Evolutionary conservation across 1,140 invertebrate species (phyloP), one percentile per base, ranked within the genome.

Genomic region (Tetramorium alpestre): DNA sequence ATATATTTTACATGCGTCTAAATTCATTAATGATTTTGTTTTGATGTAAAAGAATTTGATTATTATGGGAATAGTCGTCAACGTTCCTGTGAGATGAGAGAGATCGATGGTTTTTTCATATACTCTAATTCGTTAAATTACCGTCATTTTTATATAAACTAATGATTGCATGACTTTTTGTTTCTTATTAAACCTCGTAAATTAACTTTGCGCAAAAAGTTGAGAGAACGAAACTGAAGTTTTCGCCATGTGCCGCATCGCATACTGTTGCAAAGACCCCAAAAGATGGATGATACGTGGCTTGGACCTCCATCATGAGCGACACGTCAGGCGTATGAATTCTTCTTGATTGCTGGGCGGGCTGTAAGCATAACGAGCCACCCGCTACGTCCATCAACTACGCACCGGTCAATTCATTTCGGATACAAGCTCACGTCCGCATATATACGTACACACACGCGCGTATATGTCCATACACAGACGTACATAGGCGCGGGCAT

Each of bases 311-410:
- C 94, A 94, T 95, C 94, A 95, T 91, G 93, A 95, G 94, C 94
- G 94, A 95, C 94, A 94, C 94, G 94, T 95, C 93, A 93, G 93
- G 90, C 93, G 88, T 93, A 94, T 94, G 94, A 95, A 95, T 95
- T 92, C 90, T 89, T 92, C 90, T 92, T 95, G 94, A 95, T 95
- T 94, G 93, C 93, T 64, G 70, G 86, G 87, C 89, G 88, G 88
- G 90, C 89, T 92, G 91, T 87, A 88, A 91, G 92, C 90, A 93
- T 94, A 95, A 94, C 93, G 93, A 94, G 93, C 94, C 94, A 95
- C 94, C 94, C 94, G 94, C 94, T 93, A 94, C 91, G 94, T 94
- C 93, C 94, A 95, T 94, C 93, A 95, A 94, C 89, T 89, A 94
- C 93, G 92, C 91, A 91, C 90, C 90, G 93, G 91, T 94, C 93